Percentiles rank a stretch among this genome's conserved stretches.
Evolutionary conservation across 2,888 invertebrate species (phyloP).

Genomic region (Oxyscelio sp.): DNA sequence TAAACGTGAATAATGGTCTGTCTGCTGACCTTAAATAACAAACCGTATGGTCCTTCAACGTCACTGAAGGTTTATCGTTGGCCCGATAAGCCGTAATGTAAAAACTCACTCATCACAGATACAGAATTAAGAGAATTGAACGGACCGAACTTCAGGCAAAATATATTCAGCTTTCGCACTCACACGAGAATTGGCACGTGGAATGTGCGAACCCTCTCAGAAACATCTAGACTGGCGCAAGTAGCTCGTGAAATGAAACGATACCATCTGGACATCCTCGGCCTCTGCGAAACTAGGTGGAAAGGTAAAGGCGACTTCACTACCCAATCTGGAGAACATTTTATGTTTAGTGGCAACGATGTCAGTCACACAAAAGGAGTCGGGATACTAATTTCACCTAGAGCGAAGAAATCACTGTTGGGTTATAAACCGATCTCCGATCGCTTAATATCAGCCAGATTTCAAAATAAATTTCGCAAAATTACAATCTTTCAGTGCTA

Average conservation of each 20-base stretch:
- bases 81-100: conserved; percentile 12
- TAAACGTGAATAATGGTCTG: too few species aligned
- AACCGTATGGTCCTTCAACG: conserved; percentile 28
- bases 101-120: too few species aligned
- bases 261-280: conserved; percentile 22
- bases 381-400: conserved; percentile 7
- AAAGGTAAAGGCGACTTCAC: conserved; percentile 11
- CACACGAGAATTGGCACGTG: conserved; percentile 12
- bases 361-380: conserved; percentile 4
- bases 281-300: conserved; percentile 23
- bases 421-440: conserved; percentile 3
- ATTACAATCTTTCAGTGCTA: not conserved
- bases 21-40: too few species aligned
- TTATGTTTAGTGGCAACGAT: conserved; percentile 20
- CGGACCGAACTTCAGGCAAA: conserved; percentile 14
- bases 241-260: conserved; percentile 10
- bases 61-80: too few species aligned
- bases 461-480: not conserved
- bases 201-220: conserved; percentile 29
- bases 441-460: not conserved
- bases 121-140: conserved; percentile 12
- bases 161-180: too few species aligned
- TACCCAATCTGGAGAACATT: conserved; percentile 15
- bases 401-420: conserved; percentile 14
- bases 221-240: conserved; percentile 13